Base-by-base conservation (phyloP, 2,888 invertebrate genomes). In the Limnephilus lunatus region DNA sequence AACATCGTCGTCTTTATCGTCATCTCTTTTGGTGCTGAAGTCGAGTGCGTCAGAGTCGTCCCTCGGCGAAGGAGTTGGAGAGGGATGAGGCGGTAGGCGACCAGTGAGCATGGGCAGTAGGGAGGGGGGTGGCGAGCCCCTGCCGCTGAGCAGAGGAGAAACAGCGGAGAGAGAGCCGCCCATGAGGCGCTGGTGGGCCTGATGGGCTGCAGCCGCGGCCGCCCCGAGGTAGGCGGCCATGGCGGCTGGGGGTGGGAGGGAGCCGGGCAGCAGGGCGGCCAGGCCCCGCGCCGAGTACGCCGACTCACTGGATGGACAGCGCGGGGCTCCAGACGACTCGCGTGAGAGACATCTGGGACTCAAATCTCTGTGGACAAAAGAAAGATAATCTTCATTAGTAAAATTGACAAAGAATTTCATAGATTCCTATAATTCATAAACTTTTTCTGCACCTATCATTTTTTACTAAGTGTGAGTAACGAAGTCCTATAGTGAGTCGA, bases 261-360 rank as follows among this genome's bases (percentile, higher is more conserved):
- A 95, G 81, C 96, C 96, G 2, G 96, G 95, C 92, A 97, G 95
- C n/a, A 97, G 96, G 85, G 96, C 95, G 80, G 95, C 95, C 48
- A 96, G 94, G 95, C 95, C 95, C 92, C 97, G 96, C 93, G 97
- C 97, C 86, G 97, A 97, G 94, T 97, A 97, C 94, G 97, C 96
- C n/a, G 98, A 97, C 95, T 98, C 98, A 94, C 97, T 97, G 92
- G 98, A 97, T 93, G 98, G 98, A 95, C 98, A 98, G 94, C 98
- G 97, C 93, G 97, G 97, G 94, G 96, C 97, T 94, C 97, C 97
- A 94, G 97, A 97, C 92, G 98, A 98, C 95, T 98, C 98, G 94
- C 98, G 97, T 92, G 98, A 98, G 94, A 98, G 97, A 95, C 98
- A 98, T 95, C 98, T 97, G 94, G 98, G 98, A 95, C 98, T 98